Evolutionary conservation across 2,797 vertebrate species (phyloP).

Genomic region (Mormyrus proboscirostris): DNA sequence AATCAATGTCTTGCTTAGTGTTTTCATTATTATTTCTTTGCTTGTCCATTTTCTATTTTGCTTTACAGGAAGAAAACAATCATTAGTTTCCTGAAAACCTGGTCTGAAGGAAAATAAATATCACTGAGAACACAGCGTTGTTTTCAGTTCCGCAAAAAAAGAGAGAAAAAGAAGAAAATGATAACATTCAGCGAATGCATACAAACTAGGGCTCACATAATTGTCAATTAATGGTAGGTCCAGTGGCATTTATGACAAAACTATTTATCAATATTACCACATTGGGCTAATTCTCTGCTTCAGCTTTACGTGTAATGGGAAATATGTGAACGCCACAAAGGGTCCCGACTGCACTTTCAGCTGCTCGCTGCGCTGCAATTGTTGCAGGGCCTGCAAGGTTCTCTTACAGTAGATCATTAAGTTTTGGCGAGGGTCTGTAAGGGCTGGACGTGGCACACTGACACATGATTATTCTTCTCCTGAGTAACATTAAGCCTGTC

Average conservation of each 20-base stretch:
- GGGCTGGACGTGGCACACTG: neutral
- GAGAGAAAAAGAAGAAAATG: neutral
- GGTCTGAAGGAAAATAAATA: neutral
- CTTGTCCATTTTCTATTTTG: neutral
- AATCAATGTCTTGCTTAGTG: conserved; percentile 15
- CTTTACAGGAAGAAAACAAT: neutral
- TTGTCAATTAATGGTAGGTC: neutral
- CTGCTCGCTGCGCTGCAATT: neutral
- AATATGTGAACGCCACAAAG: neutral
- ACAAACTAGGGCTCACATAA: neutral
- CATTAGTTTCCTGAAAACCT: neutral
- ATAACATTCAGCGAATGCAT: neutral
- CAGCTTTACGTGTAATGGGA: neutral
- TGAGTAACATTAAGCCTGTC: neutral
- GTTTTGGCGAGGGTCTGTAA: neutral
- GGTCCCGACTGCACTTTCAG: neutral
- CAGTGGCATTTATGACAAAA: neutral
- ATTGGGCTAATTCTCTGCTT: neutral
- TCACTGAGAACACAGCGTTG: neutral
- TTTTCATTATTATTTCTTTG: conserved; percentile 11
- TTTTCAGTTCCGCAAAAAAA: neutral
- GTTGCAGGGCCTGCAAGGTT: neutral
- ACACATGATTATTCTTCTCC: neutral
- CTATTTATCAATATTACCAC: neutral
- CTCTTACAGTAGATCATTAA: neutral